Conservation (phyloP, 2,888 invertebrate genomes). For the Pyrrhia umbra region DNA sequence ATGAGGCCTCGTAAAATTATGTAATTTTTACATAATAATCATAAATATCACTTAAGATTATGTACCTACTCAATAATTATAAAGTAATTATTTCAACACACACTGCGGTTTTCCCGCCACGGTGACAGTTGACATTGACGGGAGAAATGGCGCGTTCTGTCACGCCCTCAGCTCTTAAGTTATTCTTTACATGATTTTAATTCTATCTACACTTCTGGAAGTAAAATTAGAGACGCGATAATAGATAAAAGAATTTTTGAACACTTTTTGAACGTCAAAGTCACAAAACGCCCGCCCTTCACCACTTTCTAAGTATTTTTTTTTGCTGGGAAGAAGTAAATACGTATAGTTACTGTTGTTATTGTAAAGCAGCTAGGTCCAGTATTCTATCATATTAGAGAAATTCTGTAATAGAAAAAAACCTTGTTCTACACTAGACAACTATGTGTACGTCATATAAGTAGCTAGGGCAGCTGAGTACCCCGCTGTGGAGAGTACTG, state of each 20-base stretch:
- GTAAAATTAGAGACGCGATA: not conserved
- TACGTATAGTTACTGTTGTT: no score
- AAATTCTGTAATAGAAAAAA: not conserved
- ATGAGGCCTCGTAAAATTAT: no score
- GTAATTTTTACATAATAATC: no score
- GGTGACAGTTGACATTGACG: constrained; percentile 16
- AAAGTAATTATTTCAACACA: not conserved
- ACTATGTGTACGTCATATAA: not conserved
- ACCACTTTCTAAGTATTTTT: no score
- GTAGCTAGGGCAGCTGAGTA: not conserved
- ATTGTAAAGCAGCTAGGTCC: no score
- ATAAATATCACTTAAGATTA: not conserved
- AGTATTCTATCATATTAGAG: no score
- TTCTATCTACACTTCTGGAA: not conserved
- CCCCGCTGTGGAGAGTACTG: no score
- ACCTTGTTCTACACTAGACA: not conserved
- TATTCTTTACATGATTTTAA: constrained; percentile 60
- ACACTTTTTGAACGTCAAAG: no score
- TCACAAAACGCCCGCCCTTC: no score
- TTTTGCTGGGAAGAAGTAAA: no score
- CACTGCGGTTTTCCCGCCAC: constrained; percentile 10
- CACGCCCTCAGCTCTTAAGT: constrained; percentile 52
- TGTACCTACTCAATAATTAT: not conserved
- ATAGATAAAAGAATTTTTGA: no score
- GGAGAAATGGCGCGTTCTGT: constrained; percentile 61